These are phyloP conservation scores for Takifugu bimaculatus DNA, from an alignment of 2,113 vertebrate species.

Conservation along the genomic window DNA sequence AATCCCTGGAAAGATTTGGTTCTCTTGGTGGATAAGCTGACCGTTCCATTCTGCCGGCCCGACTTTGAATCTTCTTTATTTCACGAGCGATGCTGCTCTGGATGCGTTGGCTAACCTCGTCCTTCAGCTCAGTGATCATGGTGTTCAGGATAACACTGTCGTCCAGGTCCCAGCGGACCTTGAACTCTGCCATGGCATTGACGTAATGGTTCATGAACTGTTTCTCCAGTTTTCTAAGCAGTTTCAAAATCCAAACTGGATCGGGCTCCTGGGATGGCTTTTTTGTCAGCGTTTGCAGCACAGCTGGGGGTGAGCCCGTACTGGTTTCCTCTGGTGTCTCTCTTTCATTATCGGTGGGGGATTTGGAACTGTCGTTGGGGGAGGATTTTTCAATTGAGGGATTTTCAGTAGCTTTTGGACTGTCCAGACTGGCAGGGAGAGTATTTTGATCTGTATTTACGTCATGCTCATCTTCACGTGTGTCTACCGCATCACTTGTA, in stretches of 20 bases:
- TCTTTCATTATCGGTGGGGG: conserved; percentile 48
- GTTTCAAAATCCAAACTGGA: conserved; percentile 76
- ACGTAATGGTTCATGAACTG: conserved; percentile 84
- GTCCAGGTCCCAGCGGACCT: conserved; percentile 81
- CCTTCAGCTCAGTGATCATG: conserved; percentile 81
- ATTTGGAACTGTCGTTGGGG: conserved; percentile 50
- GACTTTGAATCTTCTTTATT: conserved; percentile 75
- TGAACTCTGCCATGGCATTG: conserved; percentile 76
- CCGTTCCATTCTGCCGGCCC: conserved; percentile 46
- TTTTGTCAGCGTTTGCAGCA: conserved; percentile 35
- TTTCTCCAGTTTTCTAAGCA: conserved; percentile 83
- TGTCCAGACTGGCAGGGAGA: conserved; percentile 30
- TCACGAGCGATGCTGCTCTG: conserved; percentile 77
- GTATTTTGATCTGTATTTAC: conserved; percentile 3
- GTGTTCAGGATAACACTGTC: conserved; percentile 70
- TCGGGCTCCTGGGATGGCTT: conserved; percentile 66
- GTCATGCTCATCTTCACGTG: conserved; percentile 19
- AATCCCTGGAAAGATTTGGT: conserved; percentile 48
- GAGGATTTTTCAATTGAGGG: conserved; percentile 53
- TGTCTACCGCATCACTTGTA: conserved; percentile 26
- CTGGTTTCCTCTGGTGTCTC: conserved; percentile 29
- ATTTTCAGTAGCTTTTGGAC: conserved; percentile 40
- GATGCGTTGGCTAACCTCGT: conserved; percentile 79
- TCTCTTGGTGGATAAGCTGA: conserved; percentile 41
- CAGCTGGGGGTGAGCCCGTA: conserved; percentile 33